phyloP scores from a whole-genome alignment of 2,797 vertebrate genomes.

The Pteronotus mesoamericanus region DNA sequence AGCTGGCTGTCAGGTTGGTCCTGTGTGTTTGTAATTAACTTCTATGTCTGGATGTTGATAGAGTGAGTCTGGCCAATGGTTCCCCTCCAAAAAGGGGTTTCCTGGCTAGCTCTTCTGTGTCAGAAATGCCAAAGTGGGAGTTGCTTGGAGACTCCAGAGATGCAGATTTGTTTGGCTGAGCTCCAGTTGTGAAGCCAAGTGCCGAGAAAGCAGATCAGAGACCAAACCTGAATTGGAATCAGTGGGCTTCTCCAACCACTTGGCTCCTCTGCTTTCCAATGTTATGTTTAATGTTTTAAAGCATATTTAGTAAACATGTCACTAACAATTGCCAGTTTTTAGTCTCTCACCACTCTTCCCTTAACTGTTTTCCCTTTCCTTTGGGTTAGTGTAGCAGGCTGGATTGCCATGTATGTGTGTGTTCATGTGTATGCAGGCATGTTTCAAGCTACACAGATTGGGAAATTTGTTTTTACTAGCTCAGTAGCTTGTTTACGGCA shows the following conservation, averaged over 20 bases:
- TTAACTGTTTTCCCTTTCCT: constrained; percentile 19
- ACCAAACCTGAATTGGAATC: constrained; percentile 62
- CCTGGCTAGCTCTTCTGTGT: constrained; percentile 59
- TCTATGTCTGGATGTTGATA: constrained; percentile 54
- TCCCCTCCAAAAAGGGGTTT: constrained; percentile 69
- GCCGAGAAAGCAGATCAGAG: constrained; percentile 54
- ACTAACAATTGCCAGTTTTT: constrained; percentile 43
- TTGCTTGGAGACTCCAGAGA: constrained; percentile 69
- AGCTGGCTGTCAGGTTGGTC: constrained; percentile 48
- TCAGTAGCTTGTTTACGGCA: constrained; percentile 35
- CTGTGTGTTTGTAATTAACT: constrained; percentile 50
- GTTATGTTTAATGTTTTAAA: constrained; percentile 65
- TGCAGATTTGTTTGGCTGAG: constrained; percentile 65
- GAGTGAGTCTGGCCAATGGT: constrained; percentile 56
- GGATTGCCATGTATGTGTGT: background rate
- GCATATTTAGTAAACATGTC: constrained; percentile 75
- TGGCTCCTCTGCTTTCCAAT: constrained; percentile 56
- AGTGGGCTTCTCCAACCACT: constrained; percentile 52
- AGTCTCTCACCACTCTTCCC: constrained; percentile 19
- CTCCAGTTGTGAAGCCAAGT: constrained; percentile 60
- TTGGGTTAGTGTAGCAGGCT: background rate
- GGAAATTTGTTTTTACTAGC: constrained; percentile 31
- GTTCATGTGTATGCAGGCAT: background rate
- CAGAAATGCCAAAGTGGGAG: constrained; percentile 72
- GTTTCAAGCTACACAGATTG: background rate